Base-by-base conservation (phyloP, 1,140 invertebrate species). In the Drosophila triauraria region DNA sequence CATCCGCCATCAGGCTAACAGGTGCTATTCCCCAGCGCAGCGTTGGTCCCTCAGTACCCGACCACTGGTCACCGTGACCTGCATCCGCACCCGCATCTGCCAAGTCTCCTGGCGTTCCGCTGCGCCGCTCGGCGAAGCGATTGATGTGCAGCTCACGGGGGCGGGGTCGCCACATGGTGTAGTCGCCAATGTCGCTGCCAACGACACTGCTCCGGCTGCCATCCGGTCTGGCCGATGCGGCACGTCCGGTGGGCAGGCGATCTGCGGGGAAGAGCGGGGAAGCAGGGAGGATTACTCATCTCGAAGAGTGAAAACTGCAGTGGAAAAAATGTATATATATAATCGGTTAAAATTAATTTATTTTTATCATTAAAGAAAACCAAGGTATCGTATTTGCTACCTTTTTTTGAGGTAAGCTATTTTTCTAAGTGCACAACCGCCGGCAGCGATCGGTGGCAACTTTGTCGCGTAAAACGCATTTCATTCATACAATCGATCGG, bases 391-490 rank as follows among this genome's bases (percentile, higher is more conserved):
- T 0, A 1, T 32, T 2, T 9, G 1, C 32, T 1, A 32, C 32
- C 32, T 32, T 10, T 3, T 32, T 9, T 32, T 0, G 4, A 2
- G n/a, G 13, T 12, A 30, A 30, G 6, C 2, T 13, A 12, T 43
- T 53, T 43, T 12, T 40, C 9, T 0, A 15, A 68, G 67, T 70
- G 62, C 23, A 72, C 67, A 44, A 72, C 53, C 10, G 44, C 27
- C 50, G 25, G 46, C 70, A 17, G 35, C 17, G 51, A 72, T 72
- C 53, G 38, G 67, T 71, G 44, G 48, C 53, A 38, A 77, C 56
- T 60, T 77, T 77, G 56, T 81, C 61, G 85, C 85, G 85, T 90
- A 90, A 85, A 90, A 90, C 61, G 58, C 81, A 90, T 90, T 90
- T 90, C 85, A 90, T 90, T 90, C 85, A 90, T 85, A 82, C 85